Conservation (phyloP, 2,888 invertebrate species). For the Tipula helvola region DNA sequence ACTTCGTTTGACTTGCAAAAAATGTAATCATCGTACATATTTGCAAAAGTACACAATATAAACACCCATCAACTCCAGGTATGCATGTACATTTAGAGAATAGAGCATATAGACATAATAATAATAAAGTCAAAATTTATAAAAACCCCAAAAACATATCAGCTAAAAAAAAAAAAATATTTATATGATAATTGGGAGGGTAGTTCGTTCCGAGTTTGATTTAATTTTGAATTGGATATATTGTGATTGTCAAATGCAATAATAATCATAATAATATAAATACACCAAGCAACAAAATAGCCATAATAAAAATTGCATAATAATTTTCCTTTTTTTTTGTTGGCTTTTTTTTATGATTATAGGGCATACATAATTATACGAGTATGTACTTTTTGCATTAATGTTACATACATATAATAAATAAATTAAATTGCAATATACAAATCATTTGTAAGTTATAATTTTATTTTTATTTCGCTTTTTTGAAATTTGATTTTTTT, state of each 20-base stretch:
- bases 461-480: neutral
- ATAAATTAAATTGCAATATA: neutral
- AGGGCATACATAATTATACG: neutral
- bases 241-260: slow-evolving; percentile 4
- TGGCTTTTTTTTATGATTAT: neutral
- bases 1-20: neutral
- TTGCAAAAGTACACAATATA: neutral
- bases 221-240: slow-evolving; percentile 4
- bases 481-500: neutral
- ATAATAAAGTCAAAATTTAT: neutral
- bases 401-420: neutral
- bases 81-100: neutral
- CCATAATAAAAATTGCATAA: neutral
- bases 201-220: neutral
- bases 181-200: neutral
- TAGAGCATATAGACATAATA: neutral
- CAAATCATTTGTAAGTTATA: neutral
- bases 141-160: neutral
- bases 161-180: neutral
- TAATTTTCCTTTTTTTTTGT: neutral
- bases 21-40: neutral
- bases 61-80: neutral
- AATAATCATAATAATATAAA: neutral
- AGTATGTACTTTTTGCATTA: neutral
- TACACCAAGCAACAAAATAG: neutral